phyloP scores from a whole-genome alignment of 2,888 invertebrate species.

The Tigriopus californicus region DNA sequence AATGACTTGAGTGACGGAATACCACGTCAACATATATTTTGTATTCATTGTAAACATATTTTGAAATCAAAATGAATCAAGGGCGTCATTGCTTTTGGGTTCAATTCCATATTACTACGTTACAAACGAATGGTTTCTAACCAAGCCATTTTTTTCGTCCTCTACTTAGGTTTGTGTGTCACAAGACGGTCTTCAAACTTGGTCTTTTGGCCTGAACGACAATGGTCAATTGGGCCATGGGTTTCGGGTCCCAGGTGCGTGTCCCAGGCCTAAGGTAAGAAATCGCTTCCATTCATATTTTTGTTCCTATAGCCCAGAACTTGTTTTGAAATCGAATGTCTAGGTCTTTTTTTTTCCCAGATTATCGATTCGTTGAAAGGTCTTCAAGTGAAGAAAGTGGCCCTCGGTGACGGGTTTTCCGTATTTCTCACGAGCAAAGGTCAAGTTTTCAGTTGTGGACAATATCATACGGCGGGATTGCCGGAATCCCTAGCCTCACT shows the following conservation, averaged over 20 bases:
- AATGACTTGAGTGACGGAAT: too few species aligned
- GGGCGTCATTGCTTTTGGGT: too few species aligned
- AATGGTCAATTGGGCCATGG: slow-evolving; percentile 38
- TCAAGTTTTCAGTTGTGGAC: slow-evolving; percentile 39
- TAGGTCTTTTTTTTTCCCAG: too few species aligned
- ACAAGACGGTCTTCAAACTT: slow-evolving; percentile 37
- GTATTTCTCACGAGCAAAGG: slow-evolving; percentile 41
- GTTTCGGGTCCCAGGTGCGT: slow-evolving; percentile 21
- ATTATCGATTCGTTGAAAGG: slow-evolving; percentile 35
- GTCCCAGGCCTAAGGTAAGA: slow-evolving; percentile 20
- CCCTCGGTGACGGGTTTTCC: slow-evolving; percentile 43
- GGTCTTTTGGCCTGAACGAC: slow-evolving; percentile 46
- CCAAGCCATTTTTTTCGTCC: too few species aligned
- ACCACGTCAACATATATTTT: too few species aligned
- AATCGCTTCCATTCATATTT: not conserved
- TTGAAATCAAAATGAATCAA: too few species aligned
- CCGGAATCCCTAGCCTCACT: not conserved
- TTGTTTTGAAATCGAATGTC: too few species aligned
- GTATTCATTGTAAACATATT: too few species aligned
- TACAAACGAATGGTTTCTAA: too few species aligned
- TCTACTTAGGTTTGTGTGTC: slow-evolving; percentile 33
- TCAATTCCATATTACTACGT: too few species aligned
- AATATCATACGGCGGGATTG: not conserved
- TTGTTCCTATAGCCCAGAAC: not conserved
- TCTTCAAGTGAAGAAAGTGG: slow-evolving; percentile 37